Evolutionary conservation across 1,140 invertebrate genomes (phyloP).

Genomic region (Aphelenchoides avenae): DNA sequence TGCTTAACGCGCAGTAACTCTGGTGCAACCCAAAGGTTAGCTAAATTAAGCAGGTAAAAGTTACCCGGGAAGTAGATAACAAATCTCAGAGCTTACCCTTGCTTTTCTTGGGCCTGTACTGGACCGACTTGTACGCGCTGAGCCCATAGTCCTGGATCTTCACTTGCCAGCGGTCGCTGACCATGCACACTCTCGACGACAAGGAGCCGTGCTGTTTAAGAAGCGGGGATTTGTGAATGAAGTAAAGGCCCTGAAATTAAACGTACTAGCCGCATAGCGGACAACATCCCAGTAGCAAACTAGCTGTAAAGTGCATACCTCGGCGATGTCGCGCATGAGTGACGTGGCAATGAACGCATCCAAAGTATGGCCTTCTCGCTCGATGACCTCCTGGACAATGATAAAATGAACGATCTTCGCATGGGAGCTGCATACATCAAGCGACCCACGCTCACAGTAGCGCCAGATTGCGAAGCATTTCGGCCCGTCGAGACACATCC

Average conservation of each 20-base stretch:
- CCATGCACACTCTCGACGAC: conserved; percentile 43
- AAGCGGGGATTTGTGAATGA: conserved; percentile 45
- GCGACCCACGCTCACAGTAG: conserved; percentile 49
- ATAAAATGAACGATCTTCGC: too few relatives aligned
- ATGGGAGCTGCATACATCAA: too few relatives aligned
- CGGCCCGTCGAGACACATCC: conserved; percentile 72
- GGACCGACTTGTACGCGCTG: conserved; percentile 1
- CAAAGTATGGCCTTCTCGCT: conserved; percentile 37
- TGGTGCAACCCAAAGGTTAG: too few relatives aligned
- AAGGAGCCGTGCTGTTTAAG: conserved; percentile 44
- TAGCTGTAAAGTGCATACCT: too few relatives aligned
- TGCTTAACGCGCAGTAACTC: too few relatives aligned
- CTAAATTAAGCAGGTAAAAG: too few relatives aligned
- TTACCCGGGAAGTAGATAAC: too few relatives aligned
- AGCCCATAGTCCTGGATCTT: conserved; percentile 48
- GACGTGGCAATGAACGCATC: conserved; percentile 55
- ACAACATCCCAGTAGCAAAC: too few relatives aligned
- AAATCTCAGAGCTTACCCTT: conserved; percentile 14
- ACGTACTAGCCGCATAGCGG: too few relatives aligned
- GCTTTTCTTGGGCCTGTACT: too few relatives aligned
- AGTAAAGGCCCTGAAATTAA: conserved; percentile 31
- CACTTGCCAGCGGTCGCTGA: conserved; percentile 58
- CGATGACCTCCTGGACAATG: conserved; percentile 49
- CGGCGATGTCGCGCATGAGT: conserved; percentile 45
- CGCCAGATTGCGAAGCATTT: conserved; percentile 63